Percentiles rank a stretch among this genome's conserved stretches.
Conservation (phyloP, 2,888 invertebrate genomes). For the Drosophila subquinaria region DNA sequence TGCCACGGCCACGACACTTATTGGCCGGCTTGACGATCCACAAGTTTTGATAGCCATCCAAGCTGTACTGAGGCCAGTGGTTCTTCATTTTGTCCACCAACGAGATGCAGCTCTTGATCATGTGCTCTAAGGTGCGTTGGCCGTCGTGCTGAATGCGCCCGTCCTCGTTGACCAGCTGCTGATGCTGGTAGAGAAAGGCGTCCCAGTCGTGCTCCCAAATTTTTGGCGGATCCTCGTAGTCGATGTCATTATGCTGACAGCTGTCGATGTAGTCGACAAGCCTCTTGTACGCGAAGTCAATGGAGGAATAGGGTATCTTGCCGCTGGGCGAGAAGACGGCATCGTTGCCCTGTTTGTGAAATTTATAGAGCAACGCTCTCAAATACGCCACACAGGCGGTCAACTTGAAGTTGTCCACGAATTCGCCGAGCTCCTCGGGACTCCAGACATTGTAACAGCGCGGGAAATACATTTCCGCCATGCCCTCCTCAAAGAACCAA, state of each 20-base stretch:
- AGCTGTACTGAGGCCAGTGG: slow-evolving; percentile 92
- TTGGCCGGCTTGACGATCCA: slow-evolving; percentile 99
- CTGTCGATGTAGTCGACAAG: slow-evolving; percentile 91
- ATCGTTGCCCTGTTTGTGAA: slow-evolving; percentile 87
- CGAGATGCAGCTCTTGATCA: slow-evolving; percentile 86
- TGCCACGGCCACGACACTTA: slow-evolving; percentile 96
- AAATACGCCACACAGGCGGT: slow-evolving; percentile 95
- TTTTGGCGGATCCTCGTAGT: slow-evolving; percentile 87
- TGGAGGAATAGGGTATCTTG: slow-evolving; percentile 90
- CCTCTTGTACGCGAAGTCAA: slow-evolving; percentile 93
- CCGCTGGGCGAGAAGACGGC: slow-evolving; percentile 87
- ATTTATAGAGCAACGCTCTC: slow-evolving; percentile 90
- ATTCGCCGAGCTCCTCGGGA: slow-evolving; percentile 92
- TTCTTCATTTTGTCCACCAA: slow-evolving; percentile 89
- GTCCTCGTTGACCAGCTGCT: slow-evolving; percentile 89
- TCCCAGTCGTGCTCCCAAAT: slow-evolving; percentile 96
- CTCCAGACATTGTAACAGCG: slow-evolving; percentile 94
- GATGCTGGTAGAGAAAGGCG: slow-evolving; percentile 91
- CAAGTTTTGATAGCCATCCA: slow-evolving; percentile 94
- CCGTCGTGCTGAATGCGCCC: slow-evolving; percentile 86
- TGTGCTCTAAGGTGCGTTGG: slow-evolving; percentile 74
- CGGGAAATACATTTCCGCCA: slow-evolving; percentile 93
- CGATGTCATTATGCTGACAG: slow-evolving; percentile 91
- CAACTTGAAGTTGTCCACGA: slow-evolving; percentile 94
- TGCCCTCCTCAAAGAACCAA: slow-evolving; percentile 93